Base-by-base conservation (phyloP, 2,888 invertebrate species). In the Amiota minor region DNA sequence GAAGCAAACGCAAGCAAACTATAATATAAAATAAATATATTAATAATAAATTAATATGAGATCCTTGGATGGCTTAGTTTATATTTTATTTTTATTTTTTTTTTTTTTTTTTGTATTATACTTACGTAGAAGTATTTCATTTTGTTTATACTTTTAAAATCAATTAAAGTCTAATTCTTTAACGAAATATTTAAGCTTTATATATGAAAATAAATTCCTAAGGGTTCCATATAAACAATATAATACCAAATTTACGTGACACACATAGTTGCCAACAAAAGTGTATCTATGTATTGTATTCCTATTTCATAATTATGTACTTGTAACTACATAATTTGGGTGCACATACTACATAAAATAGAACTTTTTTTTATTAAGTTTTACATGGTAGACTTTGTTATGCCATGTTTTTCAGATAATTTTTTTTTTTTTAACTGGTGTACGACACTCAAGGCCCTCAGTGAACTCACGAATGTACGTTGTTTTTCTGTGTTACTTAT, bases 41-140 rank as follows among this genome's bases (percentile, higher is more conserved):
- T n/a, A n/a, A n/a, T n/a, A n/a, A 20, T 35, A 50, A 70, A 61
- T 12, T 20, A 20, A 20, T 16, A 59, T 20, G 11, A 59, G 59
- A 11, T 9, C n/a, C 59, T 35, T 35, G 35, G 6, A 53, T 16
- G 12, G 14, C 45, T n/a, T n/a, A 64, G 45, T 8, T 12, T n/a
- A n/a, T n/a, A n/a, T n/a, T n/a, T n/a, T n/a, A n/a, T n/a, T n/a
- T n/a, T n/a, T n/a, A n/a, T n/a, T n/a, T n/a, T n/a, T n/a, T n/a
- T 20, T 23, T 4, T 69, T 75, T n/a, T n/a, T n/a, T n/a, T n/a
- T n/a, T n/a, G n/a, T n/a, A n/a, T n/a, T n/a, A n/a, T 77, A 83
- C 85, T 84, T 80, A 84, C 83, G 80, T 59, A 18, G 59, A 86
- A 80, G 79, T 75, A 81, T 76, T 86, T 86, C 85, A 86, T 86